Evolutionary conservation across 2,888 invertebrate species (phyloP), one percentile per base, ranked within the genome.

Genomic region (Megastigmus dorsalis): DNA sequence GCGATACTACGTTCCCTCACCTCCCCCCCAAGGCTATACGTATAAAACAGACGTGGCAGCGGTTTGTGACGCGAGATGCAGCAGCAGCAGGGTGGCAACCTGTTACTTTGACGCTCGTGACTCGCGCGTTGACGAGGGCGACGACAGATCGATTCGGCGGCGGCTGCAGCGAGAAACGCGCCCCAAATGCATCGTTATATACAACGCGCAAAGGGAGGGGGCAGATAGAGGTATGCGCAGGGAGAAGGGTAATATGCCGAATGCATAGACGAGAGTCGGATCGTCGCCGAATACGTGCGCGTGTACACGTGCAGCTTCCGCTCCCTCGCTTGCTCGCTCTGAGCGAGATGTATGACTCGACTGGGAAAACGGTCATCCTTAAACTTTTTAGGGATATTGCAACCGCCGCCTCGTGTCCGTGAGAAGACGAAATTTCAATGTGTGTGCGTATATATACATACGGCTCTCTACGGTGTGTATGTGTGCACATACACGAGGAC

Each of bases 81-180:
- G n/a, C n/a, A n/a, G n/a, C n/a, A n/a, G n/a, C n/a, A n/a, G n/a
- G 57, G 74, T 78, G 77, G n/a, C 80, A 81, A 84, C 82, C 82
- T 83, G 81, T 82, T 83, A 83, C 82, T 60, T 82, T 80, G 68
- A 78, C 76, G 67, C 71, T 65, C 23, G 54, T 48, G 71, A 75
- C 78, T 75, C 30, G 28, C 3, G 74, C 73, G 77, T 72, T 67
- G 54, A 68, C 36, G 57, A 63, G 55, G 23, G 30, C 36, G 48
- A 41, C 70, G 62, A 67, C 60, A 71, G 71, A 79, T 77, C 76
- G 75, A 77, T 78, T 59, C 52, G 63, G 33, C 20, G 36, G 41
- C n/a, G 52, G 33, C 45, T 7, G 7, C 4, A 48, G 30, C 48
- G 36, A 52, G 38, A 50, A 70, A 10, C 60, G n/a, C n/a, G n/a